Base-by-base conservation (phyloP, 2,797 vertebrate genomes). In the Sebastolobus altivelis region DNA sequence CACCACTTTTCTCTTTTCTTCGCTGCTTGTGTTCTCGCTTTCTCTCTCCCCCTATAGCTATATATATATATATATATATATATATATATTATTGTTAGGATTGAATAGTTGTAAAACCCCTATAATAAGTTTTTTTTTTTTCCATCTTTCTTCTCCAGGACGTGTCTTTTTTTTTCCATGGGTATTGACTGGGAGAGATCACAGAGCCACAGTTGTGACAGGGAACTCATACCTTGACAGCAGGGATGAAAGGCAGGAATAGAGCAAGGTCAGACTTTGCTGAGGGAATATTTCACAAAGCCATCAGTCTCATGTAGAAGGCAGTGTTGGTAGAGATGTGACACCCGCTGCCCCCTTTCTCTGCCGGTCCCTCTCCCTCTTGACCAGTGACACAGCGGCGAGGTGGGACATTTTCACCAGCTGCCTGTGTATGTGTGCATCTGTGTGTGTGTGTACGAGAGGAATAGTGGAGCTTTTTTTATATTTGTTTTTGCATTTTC, bases 211-310 rank as follows among this genome's bases (percentile, higher is more conserved):
- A 71, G 85, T 74, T 82, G 80, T 92, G 86, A 87, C 89, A 87
- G 78, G 55, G 65, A 84, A 77, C 87, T 80, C 73, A 55, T 82
- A 89, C 81, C 70, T 82, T 82, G 88, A 85, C 83, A 86, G 80
- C 59, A 25, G 40, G 84, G 77, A 89, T 89, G 81, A 92, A 87
- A 90, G 74, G 84, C 86, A 65, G 75, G 77, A 79, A 66, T 76
- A 74, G 61, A 84, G 87, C 22, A 65, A 86, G 87, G 91, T 91
- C 89, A 90, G 85, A 80, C 83, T 82, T 25, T 49, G 70, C 77
- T 69, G 67, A 83, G 81, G 82, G 86, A 91, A 90, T 88, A 81
- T 89, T 91, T 92, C 86, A 87, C 81, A 79, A 65, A 88, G 84
- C 84, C 88, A 77, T 84, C 76, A 79, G 82, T 85, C 65, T 88